A percentile compares a stretch with the other conserved stretches of the same genome.
phyloP scores from a whole-genome alignment of 2,113 vertebrate species.

The Notothenia rossii region DNA sequence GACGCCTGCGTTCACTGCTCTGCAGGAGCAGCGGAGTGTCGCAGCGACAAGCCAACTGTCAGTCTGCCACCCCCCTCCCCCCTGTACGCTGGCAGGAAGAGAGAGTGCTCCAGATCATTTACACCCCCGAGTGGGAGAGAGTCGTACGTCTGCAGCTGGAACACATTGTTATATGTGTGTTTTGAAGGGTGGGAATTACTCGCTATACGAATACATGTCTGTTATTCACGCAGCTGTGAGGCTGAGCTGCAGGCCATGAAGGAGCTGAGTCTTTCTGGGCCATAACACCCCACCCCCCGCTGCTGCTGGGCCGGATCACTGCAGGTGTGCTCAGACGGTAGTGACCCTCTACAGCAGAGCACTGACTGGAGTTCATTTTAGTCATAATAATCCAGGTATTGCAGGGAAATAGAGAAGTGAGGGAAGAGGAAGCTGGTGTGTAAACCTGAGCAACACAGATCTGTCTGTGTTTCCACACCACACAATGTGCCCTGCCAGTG shows the following conservation, averaged over 20 bases:
- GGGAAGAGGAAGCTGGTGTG: neutral
- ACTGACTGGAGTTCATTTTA: neutral
- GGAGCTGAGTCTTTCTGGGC: constrained; percentile 16
- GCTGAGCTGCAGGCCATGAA: constrained; percentile 28
- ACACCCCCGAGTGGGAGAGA: constrained; percentile 58
- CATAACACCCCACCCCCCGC: constrained; percentile 5
- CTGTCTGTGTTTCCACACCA: neutral
- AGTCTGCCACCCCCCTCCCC: constrained; percentile 48
- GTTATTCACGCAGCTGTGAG: constrained; percentile 38
- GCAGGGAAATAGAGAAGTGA: constrained; percentile 8
- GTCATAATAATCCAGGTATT: constrained; percentile 1
- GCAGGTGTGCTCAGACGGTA: neutral
- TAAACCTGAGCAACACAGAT: neutral
- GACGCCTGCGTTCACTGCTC: constrained; percentile 56
- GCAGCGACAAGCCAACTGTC: constrained; percentile 65
- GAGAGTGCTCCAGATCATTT: constrained; percentile 60
- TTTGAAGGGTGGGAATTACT: constrained; percentile 72
- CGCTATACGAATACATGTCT: constrained; percentile 51
- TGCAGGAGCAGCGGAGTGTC: constrained; percentile 66
- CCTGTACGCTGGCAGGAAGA: constrained; percentile 59
- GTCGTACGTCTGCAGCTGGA: constrained; percentile 55
- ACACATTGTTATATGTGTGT: constrained; percentile 73
- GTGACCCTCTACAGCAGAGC: constrained; percentile 8
- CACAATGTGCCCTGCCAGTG: neutral
- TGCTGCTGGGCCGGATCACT: constrained; percentile 24